phyloP scores from a whole-genome alignment of 2,888 invertebrate species.

The Lasioglossum pauxillum region DNA sequence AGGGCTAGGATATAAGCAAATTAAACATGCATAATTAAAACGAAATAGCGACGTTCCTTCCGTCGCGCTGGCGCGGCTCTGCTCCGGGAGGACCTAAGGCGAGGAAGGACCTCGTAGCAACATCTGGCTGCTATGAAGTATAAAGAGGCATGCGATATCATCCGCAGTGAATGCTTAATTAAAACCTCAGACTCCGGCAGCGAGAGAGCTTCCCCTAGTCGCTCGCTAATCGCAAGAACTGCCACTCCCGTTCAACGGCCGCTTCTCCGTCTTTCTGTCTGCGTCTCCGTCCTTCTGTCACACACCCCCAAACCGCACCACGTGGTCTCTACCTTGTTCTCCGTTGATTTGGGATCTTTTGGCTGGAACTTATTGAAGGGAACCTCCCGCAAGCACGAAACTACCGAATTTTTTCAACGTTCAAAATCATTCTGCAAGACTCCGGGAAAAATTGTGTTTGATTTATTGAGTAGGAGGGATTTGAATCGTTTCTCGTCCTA shows the following conservation, averaged over 20 bases:
- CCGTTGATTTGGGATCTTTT: constrained; percentile 7
- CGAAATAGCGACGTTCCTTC: constrained; percentile 75
- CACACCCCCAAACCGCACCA: neutral
- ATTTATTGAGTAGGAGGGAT: no score
- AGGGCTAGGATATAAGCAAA: constrained; percentile 76
- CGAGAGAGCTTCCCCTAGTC: constrained; percentile 66
- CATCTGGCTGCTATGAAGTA: constrained; percentile 87
- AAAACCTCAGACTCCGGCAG: constrained; percentile 83
- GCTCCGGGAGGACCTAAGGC: constrained; percentile 66
- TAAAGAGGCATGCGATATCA: constrained; percentile 85
- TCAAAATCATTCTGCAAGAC: neutral
- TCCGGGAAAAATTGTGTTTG: neutral
- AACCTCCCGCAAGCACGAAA: neutral
- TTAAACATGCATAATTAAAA: constrained; percentile 84
- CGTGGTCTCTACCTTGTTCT: neutral
- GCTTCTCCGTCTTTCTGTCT: constrained; percentile 51
- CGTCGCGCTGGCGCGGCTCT: constrained; percentile 61
- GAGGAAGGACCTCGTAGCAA: constrained; percentile 79
- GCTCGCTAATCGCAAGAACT: constrained; percentile 74
- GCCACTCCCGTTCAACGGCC: constrained; percentile 60
- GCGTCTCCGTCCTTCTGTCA: constrained; percentile 31
- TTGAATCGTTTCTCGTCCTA: no score
- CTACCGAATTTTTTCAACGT: neutral
- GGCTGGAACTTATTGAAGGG: constrained; percentile 1
- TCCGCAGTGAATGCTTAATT: constrained; percentile 84